phyloP scores from a whole-genome alignment of 2,888 invertebrate genomes.

The Drosophila greeni region DNA sequence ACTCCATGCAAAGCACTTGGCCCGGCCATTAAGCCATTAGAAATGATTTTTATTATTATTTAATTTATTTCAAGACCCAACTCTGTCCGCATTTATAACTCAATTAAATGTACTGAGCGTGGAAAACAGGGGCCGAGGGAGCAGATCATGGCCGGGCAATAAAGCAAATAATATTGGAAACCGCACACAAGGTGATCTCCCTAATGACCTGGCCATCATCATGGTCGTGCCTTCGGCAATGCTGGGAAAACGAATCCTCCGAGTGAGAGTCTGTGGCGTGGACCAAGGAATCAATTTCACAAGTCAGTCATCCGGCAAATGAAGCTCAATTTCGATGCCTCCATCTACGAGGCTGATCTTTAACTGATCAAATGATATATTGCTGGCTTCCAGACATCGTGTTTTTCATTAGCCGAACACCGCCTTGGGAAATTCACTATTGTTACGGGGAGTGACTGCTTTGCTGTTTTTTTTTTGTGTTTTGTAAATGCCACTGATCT shows the following conservation, averaged over 20 bases:
- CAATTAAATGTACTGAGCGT: slow-evolving; percentile 49
- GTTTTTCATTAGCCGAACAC: slow-evolving; percentile 18
- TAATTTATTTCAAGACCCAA: slow-evolving; percentile 46
- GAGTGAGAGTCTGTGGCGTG: slow-evolving; percentile 2
- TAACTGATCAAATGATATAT: slow-evolving; percentile 28
- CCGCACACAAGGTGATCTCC: slow-evolving; percentile 28
- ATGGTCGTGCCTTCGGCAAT: slow-evolving; percentile 17
- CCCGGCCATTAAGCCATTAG: slow-evolving; percentile 57
- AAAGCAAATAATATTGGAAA: slow-evolving; percentile 36
- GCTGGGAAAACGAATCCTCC: slow-evolving; percentile 15
- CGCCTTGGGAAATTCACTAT: slow-evolving; percentile 10
- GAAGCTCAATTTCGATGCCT: slow-evolving; percentile 25
- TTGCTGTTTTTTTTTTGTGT: background rate
- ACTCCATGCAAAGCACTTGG: slow-evolving; percentile 5
- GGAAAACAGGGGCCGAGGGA: slow-evolving; percentile 27
- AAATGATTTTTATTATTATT: slow-evolving; percentile 65
- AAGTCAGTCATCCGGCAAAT: slow-evolving; percentile 30
- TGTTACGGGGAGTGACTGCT: slow-evolving; percentile 8
- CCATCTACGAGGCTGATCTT: slow-evolving; percentile 6
- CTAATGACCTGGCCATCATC: slow-evolving; percentile 18
- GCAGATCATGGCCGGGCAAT: slow-evolving; percentile 30
- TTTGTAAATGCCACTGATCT: slow-evolving; percentile 12
- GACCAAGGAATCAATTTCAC: slow-evolving; percentile 31
- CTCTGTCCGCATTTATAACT: slow-evolving; percentile 55
- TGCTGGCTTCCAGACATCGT: slow-evolving; percentile 21